Conservation (phyloP, 37 sponge, comb jelly and placozoan genomes). For the Oopsacas minuta region DNA sequence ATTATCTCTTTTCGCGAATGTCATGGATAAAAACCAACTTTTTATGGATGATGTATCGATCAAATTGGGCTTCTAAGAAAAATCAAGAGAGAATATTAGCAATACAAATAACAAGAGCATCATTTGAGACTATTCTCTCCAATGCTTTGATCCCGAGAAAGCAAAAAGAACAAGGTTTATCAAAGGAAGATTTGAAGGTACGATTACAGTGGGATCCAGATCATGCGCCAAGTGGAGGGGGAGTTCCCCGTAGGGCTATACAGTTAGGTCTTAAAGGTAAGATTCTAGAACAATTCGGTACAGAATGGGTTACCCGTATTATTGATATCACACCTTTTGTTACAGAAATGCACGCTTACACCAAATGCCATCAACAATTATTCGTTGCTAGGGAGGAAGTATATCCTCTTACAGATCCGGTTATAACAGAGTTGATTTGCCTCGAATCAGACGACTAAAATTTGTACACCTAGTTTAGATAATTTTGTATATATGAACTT, state of each 20-base stretch:
- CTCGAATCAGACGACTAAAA: not conserved
- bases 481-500: too few relatives aligned
- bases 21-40: constrained; percentile 80
- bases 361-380: constrained; percentile 24
- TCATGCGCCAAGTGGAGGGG: constrained; percentile 41
- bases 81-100: constrained; percentile 47
- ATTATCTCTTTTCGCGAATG: constrained; percentile 51
- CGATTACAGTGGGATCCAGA: constrained; percentile 75
- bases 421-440: constrained; percentile 12
- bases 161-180: constrained; percentile 29
- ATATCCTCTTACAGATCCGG: constrained; percentile 27
- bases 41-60: constrained; percentile 74
- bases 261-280: constrained; percentile 60
- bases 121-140: constrained; percentile 54
- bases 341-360: constrained; percentile 28
- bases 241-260: constrained; percentile 44
- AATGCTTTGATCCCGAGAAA: constrained; percentile 13
- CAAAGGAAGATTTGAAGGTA: constrained; percentile 21
- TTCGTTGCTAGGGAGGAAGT: constrained; percentile 44
- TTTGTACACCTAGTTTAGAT: too few relatives aligned
- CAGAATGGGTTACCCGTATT: constrained; percentile 49
- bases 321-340: constrained; percentile 60
- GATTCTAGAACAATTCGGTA: constrained; percentile 32
- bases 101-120: constrained; percentile 44
- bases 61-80: constrained; percentile 51